Base-by-base conservation (phyloP, 2,888 invertebrate species). In the Teleiodes luculella region DNA sequence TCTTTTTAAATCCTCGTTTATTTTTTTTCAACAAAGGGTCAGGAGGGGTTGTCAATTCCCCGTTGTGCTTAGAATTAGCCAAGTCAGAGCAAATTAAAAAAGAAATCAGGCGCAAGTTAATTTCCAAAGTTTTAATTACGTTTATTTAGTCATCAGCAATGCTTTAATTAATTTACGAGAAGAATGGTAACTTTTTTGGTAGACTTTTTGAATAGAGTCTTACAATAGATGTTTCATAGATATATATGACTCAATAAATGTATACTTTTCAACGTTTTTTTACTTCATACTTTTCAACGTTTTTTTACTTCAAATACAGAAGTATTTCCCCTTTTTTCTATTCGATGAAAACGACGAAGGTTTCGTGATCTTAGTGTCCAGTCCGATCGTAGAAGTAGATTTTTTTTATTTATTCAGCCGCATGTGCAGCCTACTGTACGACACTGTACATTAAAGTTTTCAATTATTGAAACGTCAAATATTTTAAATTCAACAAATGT, bases 51-150 rank as follows among this genome's bases (percentile, higher is more conserved):
- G 86, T 86, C 87, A 83, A 63, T 71, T 82, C 83, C 88, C 88
- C 84, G 83, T 72, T 65, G 86, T 70, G 83, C 72, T 72, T 75
- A 72, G 73, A 86, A 87, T 86, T 86, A 86, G 83, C 73, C 74
- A 68, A 81, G 83, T 77, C 81, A 75, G 78, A 67, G 66, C 74
- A 85, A 89, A 88, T 88, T 87, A 86, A 87, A 88, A 89, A 89
- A 88, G 86, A 87, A 87, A 88, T 88, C 83, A 76, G 83, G 78
- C 77, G 76, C 72, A 82, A 80, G 82, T 83, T 84, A 81, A 86
- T 86, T 81, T 73, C 58, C 63, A 80, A 89, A 89, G 86, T 89
- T 89, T 89, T 88, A 88, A 89, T 89, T 88, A 82, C 86, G 79
- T 88, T 87, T 85, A 86, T 88, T 88, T 86, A 81, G 77, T 78